Evolutionary conservation across 1,140 invertebrate genomes (phyloP).

Genomic region (Microplitis mediator): DNA sequence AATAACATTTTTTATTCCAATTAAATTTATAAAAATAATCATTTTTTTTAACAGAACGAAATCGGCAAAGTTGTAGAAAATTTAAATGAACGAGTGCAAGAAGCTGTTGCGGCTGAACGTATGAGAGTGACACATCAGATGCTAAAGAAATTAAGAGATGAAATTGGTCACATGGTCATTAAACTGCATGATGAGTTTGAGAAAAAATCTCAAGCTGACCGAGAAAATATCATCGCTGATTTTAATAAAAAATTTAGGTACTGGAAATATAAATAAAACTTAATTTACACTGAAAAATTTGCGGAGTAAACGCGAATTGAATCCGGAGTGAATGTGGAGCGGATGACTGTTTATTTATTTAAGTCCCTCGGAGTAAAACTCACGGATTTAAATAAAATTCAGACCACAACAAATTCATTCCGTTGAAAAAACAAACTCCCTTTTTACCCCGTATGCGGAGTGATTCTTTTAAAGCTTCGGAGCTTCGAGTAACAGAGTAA

Average conservation of each 20-base stretch:
- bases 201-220: constrained; percentile 37
- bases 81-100: constrained; percentile 38
- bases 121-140: constrained; percentile 43
- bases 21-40: not conserved
- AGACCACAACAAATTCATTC: no score
- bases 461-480: no score
- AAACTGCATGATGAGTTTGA: constrained; percentile 46
- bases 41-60: constrained; percentile 18
- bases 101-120: constrained; percentile 42
- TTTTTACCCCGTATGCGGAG: no score
- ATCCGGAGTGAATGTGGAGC: no score
- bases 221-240: constrained; percentile 47
- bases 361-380: no score
- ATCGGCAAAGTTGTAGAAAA: constrained; percentile 30
- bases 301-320: no score
- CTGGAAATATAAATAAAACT: not conserved
- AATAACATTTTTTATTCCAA: not conserved
- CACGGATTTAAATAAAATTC: no score
- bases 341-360: no score
- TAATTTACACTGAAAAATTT: not conserved
- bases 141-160: constrained; percentile 44
- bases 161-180: constrained; percentile 40
- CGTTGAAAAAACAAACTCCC: no score
- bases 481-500: no score
- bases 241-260: constrained; percentile 53